Base-by-base conservation (phyloP, 2,113 vertebrate species). In the Hypomesus transpacificus region DNA sequence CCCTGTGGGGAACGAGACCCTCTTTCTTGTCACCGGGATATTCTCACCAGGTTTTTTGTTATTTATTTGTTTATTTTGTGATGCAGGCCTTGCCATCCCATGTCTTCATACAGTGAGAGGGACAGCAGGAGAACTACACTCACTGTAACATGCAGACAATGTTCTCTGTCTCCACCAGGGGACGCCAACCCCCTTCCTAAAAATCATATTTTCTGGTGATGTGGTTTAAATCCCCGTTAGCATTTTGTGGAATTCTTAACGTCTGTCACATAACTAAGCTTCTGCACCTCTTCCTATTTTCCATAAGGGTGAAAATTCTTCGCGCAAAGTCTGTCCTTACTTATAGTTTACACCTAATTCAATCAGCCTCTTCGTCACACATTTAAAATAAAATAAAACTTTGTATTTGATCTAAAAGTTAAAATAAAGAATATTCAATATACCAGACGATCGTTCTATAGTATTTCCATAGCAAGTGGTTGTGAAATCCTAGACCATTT, bases 401-500 rank as follows among this genome's bases (percentile, higher is more conserved):
- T 21, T 64, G 2, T 28, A 70, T 28, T 18, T 31, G 8, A 72
- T 54, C 60, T 71, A 14, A 26, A 67, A 67, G 50, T 67, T 28
- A 9, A 8, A 46, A 46, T 46, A 13, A 46, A 46, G 39, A 46
- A 5, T 13, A 46, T 46, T 46, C 7, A 11, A 46, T 46, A 46
- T 46, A 2, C 28, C 60, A n/a, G 28, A 34, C 2, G 4, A 63
- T 64, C 39, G 22, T 20, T 16, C 64, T 64, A 22, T 57, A 57
- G 2, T n/a, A 57, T 21, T 57, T 69, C 50, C 28, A 13, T 9
- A 51, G 17, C 24, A 61, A 68, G 28, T 7, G 20, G 17, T 20
- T 58, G 50, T 46, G 79, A 87, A 89, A 87, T 80, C 54, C 60
- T 82, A 73, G 83, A 84, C 78, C 68, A 0, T 61, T 52, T 9